phyloP scores from a whole-genome alignment of 2,888 invertebrate species.

The Agrenia bidenticulata region DNA sequence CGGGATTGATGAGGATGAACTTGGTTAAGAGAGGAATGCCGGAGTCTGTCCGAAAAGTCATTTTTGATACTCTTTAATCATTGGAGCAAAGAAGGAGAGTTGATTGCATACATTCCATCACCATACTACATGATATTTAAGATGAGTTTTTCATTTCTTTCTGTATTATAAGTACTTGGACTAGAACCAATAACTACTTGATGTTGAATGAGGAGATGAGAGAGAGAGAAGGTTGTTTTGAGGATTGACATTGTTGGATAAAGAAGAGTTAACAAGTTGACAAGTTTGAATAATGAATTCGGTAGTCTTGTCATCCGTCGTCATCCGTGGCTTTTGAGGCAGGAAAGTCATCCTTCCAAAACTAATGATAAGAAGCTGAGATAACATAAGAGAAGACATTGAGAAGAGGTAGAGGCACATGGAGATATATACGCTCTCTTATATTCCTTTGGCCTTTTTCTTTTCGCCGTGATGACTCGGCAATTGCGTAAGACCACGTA shows the following conservation, averaged over 20 bases:
- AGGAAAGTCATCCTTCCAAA: constrained; percentile 1
- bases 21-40: too few species aligned
- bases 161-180: too few species aligned
- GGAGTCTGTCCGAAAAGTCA: too few species aligned
- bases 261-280: constrained; percentile 20
- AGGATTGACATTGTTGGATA: constrained; percentile 11
- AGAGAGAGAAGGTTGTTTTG: not conserved
- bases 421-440: not conserved
- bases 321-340: not conserved
- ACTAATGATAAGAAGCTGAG: not conserved
- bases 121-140: too few species aligned
- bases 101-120: too few species aligned
- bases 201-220: not conserved
- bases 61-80: too few species aligned
- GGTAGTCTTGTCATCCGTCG: constrained; percentile 21
- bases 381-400: not conserved
- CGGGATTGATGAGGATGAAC: too few species aligned
- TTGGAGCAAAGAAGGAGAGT: too few species aligned
- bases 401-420: not conserved
- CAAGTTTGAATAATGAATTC: constrained; percentile 38
- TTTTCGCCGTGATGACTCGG: not conserved
- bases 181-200: too few species aligned
- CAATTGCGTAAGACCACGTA: too few species aligned
- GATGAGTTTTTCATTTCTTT: too few species aligned
- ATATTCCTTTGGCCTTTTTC: constrained; percentile 1